Evolutionary conservation across 2,888 invertebrate species (phyloP), one percentile per base, ranked within the genome.

Genomic region (Seira sanloemensis): DNA sequence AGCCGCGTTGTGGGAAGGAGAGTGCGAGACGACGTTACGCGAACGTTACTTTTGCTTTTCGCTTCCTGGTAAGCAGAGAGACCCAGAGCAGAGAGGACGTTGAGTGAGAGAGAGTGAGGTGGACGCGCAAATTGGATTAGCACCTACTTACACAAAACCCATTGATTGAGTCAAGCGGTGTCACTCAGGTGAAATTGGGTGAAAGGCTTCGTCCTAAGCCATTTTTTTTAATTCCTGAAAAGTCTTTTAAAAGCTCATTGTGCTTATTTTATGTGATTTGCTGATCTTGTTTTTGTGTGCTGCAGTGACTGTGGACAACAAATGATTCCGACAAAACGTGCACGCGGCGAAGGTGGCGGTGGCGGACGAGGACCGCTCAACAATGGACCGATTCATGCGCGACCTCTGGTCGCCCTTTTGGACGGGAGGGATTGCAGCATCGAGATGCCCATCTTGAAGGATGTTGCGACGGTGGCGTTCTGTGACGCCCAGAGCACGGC

Each of bases 391-490:
- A 93, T 95, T 92, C 95, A 95, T 91, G 94, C 93, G 91, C 95
- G 99, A 91, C 99, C 99, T 79, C 93, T 99, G 90, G 99, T 99
- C 91, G 99, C 99, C 90, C 93, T 99, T 89, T 94, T 99, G 89
- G 99, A 99, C 93, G 99, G 99, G 86, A 94, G 99, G 86, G 99
- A 99, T 93, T 99, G 99, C 93, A 97, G 98, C 88, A 98, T 99
- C 90, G 99, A 99, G 93, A 99, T 99, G 99, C 99, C 99, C 89
- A 98, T 99, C 91, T 94, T 99, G 89, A 99, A 99, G 92, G 99
- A 99, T 92, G 98, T 99, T 86, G 99, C 99, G 84, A 99, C 99
- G 86, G 99, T 99, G 87, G 99, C 99, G 90, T 99, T 99, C 92
- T 99, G 99, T 93, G 99, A 99, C 93, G 99, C 99, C 90, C 99